Base-by-base conservation (phyloP, 1,140 invertebrate genomes). In the Drosophila persimilis region DNA sequence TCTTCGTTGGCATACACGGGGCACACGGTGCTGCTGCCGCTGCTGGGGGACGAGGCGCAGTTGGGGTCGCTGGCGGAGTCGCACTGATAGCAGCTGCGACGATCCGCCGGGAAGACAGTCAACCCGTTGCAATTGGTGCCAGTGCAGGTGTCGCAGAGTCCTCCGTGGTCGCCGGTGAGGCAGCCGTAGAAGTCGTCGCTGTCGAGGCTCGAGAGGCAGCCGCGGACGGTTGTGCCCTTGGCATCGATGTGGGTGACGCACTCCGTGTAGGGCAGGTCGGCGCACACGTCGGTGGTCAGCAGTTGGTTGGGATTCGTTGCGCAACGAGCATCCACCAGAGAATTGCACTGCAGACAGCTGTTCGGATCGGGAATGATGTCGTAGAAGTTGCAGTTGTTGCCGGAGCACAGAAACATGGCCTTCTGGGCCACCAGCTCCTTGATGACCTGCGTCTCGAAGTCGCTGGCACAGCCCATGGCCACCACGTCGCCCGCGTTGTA, bases 241-340 rank as follows among this genome's bases (percentile, higher is more conserved):
- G 13, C 20, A 43, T 89, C 66, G 4, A 89, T 72, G 6, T 77
- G 77, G 1, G 79, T 85, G 2, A 80, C 74, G 43, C 90, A 91
- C 44, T 85, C 29, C 0, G 90, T 85, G 51, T 90, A 91, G 6
- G 90, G 90, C 20, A 73, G 6, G 20, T 51, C 4, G 2, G 77
- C 43, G 56, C 90, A 91, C 2, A 74, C 58, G 17, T 53, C 46
- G 0, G 57, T 76, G 15, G 63, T 46, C 0, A 44, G 6, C 22
- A 91, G 48, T 45, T 81, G 66, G 29, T 91, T 91, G 17, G 90
- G 90, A 59, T 86, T 78, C 13, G 77, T 89, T 15, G 90, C 90
- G 31, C 90, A 91, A 0, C 73, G 73, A 0, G 80, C 8, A 15
- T 91, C 90, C 0, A 51, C 55, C 2, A 45, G 41, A 0, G 89